Evolutionary conservation across 2,888 invertebrate genomes (phyloP).

Genomic region (Exocentrus adspersus): DNA sequence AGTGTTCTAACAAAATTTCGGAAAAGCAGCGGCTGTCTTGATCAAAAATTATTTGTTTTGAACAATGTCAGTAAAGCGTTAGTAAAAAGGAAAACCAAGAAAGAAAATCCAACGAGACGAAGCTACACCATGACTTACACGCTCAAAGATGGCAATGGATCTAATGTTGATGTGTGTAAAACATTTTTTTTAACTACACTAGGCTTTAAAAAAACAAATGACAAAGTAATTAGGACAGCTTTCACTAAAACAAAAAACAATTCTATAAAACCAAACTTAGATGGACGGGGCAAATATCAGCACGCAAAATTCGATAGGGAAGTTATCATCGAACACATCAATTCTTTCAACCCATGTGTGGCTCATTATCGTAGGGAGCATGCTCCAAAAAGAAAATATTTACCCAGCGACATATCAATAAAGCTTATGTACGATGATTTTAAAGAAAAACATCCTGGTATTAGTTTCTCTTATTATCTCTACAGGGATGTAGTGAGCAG

Average conservation of each 20-base stretch:
- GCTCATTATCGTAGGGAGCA: slow-evolving; percentile 15
- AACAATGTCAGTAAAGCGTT: background rate
- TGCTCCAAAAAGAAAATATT: background rate
- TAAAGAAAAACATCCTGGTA: slow-evolving; percentile 2
- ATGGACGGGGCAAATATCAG: background rate
- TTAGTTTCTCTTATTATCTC: slow-evolving; percentile 11
- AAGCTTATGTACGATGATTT: slow-evolving; percentile 1
- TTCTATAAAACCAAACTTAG: background rate
- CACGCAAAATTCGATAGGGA: slow-evolving; percentile 6
- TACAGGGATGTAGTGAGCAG: background rate
- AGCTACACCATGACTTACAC: background rate
- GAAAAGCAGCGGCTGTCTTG: no score
- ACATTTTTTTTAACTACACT: background rate
- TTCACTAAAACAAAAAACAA: background rate
- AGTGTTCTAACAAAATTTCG: no score
- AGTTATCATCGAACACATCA: slow-evolving; percentile 11
- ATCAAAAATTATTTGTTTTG: no score
- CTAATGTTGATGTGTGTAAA: background rate
- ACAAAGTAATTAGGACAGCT: background rate
- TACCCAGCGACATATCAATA: slow-evolving; percentile 8
- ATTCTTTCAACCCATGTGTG: slow-evolving; percentile 6
- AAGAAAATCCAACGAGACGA: background rate
- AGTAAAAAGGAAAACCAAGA: slow-evolving; percentile 1
- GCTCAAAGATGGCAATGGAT: background rate
- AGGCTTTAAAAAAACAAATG: background rate